phyloP scores from a whole-genome alignment of 1,140 invertebrate genomes.

The Andricus grossulariae region DNA sequence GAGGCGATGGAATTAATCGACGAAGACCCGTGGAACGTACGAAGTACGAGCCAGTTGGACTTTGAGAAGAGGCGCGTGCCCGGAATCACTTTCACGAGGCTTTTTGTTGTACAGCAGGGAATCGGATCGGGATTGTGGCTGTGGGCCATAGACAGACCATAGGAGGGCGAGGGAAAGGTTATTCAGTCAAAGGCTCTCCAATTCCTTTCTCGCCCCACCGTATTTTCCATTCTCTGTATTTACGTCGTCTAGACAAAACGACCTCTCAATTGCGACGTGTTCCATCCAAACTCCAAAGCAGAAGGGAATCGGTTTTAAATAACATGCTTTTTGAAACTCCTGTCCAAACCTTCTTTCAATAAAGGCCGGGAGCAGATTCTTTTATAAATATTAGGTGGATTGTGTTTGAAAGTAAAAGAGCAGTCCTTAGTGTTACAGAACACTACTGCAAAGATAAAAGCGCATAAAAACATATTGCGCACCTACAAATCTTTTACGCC shows the following conservation, averaged over 20 bases:
- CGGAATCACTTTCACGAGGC: slow-evolving; percentile 45
- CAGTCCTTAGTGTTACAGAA: too few relatives aligned
- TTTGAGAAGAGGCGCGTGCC: slow-evolving; percentile 40
- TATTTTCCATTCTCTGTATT: slow-evolving; percentile 25
- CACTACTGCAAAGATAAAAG: too few relatives aligned
- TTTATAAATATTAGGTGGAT: background rate
- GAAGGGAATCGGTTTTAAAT: background rate
- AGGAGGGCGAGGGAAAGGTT: background rate
- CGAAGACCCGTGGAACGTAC: slow-evolving; percentile 16
- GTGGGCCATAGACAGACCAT: slow-evolving; percentile 18
- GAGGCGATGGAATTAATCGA: slow-evolving; percentile 45
- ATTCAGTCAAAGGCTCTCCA: slow-evolving; percentile 28
- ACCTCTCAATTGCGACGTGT: slow-evolving; percentile 22
- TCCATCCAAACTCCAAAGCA: background rate
- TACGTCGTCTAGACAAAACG: slow-evolving; percentile 22
- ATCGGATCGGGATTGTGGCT: slow-evolving; percentile 27
- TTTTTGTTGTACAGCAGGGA: slow-evolving; percentile 29
- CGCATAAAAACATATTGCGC: too few relatives aligned
- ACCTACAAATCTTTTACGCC: too few relatives aligned
- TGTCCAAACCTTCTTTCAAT: background rate
- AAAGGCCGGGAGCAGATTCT: background rate
- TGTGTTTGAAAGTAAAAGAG: background rate
- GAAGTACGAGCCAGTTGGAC: background rate
- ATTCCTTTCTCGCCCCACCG: slow-evolving; percentile 4
- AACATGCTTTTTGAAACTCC: background rate